Conservation (phyloP, 2,113 vertebrate genomes). For the Daubentonia madagascariensis region DNA sequence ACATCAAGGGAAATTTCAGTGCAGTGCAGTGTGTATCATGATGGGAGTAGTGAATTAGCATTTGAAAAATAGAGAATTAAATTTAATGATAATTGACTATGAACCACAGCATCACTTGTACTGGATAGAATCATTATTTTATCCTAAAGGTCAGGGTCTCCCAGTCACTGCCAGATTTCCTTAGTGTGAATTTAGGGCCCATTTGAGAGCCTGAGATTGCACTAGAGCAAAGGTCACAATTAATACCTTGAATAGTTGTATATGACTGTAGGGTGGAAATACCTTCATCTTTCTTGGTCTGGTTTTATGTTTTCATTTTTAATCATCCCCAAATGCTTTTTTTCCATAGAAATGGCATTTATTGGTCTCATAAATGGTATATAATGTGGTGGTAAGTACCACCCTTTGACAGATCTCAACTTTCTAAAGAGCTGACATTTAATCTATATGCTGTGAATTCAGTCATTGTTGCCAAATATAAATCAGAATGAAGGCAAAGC, state of each 20-base stretch:
- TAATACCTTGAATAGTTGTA: not conserved
- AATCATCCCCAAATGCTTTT: conserved; percentile 33
- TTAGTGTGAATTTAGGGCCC: conserved; percentile 14
- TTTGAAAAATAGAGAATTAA: not conserved
- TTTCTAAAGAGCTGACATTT: conserved; percentile 40
- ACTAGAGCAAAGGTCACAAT: not conserved
- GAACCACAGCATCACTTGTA: not conserved
- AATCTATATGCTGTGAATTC: conserved; percentile 24
- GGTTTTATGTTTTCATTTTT: conserved; percentile 40
- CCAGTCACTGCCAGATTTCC: not conserved
- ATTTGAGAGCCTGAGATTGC: not conserved
- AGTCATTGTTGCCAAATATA: conserved; percentile 9
- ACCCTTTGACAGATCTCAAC: conserved; percentile 45
- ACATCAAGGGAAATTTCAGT: not conserved
- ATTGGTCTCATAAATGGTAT: conserved; percentile 23
- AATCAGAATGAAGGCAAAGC: not conserved
- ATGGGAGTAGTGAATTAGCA: not conserved
- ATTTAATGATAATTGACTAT: not conserved
- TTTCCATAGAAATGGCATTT: not conserved
- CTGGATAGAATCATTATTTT: conserved; percentile 14
- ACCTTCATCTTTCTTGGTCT: conserved; percentile 7
- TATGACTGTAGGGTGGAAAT: not conserved
- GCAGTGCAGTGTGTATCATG: rapidly evolving
- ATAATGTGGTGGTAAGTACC: conserved; percentile 3
- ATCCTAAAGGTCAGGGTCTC: not conserved